Evolutionary conservation across 2,113 vertebrate species (phyloP), one percentile per base, ranked within the genome.

Genomic region (Corynorhinus townsendii): DNA sequence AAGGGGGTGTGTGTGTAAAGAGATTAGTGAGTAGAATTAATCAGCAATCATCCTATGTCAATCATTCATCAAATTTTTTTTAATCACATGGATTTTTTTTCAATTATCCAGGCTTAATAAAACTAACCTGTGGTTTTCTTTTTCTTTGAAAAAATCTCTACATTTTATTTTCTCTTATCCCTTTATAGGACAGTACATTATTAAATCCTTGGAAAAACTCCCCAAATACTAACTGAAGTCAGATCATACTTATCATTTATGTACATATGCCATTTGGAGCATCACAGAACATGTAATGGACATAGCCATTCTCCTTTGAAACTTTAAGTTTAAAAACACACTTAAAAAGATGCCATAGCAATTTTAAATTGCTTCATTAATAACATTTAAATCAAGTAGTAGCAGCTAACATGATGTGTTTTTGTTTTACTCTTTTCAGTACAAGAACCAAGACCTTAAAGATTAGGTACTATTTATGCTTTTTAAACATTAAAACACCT

Each of bases 61-160:
- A 73, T 3, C 95, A 90, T 43, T 90, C 35, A 79, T 6, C 85
- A 75, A n/a, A 15, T 81, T 87, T 79, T 87, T 72, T 92, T 91
- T 96, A 62, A 95, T 71, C n/a, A 86, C 19, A 87, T 69, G 6
- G 16, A 89, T 43, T 28, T 72, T 92, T 93, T 69, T 26, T 2
- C 1, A 91, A 64, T 62, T 86, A 85, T 30, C 7, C 26, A 90
- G 26, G 3, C 14, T 82, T 82, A 86, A 59, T 38, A 93, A 84
- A 93, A 93, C 20, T 40, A 84, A 93, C 26, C 11, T 81, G 24
- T 49, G 73, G 11, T 73, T 68, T 54, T 71, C 2, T 69, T 72
- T 96, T 84, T 26, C 26, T 84, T 75, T 10, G 8, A 49, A 59
- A 73, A 33, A 66, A 30, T n/a, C 43, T 54, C 3, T 91, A 88